phyloP scores from a whole-genome alignment of 1,140 invertebrate genomes.

The Hypsibius dujardini region DNA sequence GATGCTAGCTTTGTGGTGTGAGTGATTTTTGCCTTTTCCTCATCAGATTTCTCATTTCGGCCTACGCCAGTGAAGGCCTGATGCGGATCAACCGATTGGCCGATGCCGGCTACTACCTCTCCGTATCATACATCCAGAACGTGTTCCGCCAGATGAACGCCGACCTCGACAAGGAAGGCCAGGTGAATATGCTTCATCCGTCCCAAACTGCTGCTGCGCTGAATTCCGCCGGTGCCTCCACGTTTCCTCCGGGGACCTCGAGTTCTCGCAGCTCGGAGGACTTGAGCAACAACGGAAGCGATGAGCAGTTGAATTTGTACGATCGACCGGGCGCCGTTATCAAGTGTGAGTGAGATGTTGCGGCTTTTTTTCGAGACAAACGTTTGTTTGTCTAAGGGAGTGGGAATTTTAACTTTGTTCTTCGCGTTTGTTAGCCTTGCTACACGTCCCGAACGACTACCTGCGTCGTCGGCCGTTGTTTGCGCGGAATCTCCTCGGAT shows the following conservation, averaged over 20 bases:
- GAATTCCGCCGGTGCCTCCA: background rate
- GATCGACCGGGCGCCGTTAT: background rate
- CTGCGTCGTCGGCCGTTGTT: background rate
- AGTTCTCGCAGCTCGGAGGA: too few relatives aligned
- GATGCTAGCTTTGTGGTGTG: too few relatives aligned
- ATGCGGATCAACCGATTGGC: too few relatives aligned
- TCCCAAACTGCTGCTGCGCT: background rate
- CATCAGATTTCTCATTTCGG: background rate
- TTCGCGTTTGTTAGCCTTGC: background rate
- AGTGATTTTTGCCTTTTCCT: too few relatives aligned
- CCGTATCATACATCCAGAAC: background rate
- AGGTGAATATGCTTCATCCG: background rate
- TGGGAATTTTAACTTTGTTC: background rate
- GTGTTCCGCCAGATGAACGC: background rate
- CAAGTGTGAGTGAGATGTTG: too few relatives aligned
- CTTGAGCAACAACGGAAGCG: background rate
- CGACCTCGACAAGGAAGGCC: background rate
- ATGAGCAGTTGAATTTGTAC: background rate
- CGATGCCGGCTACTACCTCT: conserved; percentile 3
- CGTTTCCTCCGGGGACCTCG: too few relatives aligned
- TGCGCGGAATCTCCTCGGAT: conserved; percentile 1
- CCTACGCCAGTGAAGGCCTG: too few relatives aligned
- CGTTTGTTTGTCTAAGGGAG: background rate
- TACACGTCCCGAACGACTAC: background rate
- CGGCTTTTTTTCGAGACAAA: too few relatives aligned